A percentile compares a stretch with the other conserved stretches of the same genome.
Evolutionary conservation across 1,140 invertebrate species (phyloP).

Genomic region (Macrobrachium nipponense): DNA sequence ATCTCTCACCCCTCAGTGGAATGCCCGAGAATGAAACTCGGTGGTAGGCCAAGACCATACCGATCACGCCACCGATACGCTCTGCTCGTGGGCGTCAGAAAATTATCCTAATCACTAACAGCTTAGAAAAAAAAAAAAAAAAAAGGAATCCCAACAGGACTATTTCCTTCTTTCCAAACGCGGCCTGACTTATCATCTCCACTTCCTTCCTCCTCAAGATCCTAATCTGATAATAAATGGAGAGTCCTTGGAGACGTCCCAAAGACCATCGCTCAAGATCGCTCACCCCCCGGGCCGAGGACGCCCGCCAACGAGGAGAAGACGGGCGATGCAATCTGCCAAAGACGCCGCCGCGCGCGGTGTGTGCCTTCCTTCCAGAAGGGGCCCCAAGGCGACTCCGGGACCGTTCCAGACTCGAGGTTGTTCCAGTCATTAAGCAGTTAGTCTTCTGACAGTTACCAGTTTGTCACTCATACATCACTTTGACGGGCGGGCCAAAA

Average conservation of each 20-base stretch:
- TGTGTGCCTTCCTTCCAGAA: no score
- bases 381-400: background rate
- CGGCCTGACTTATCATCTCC: background rate
- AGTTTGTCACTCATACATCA: slow-evolving; percentile 16
- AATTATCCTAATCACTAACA: no score
- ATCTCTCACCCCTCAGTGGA: no score
- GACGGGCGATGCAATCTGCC: background rate
- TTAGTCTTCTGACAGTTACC: slow-evolving; percentile 1
- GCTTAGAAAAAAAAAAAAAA: no score
- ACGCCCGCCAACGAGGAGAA: background rate
- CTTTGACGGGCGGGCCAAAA: background rate
- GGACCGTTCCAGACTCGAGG: background rate
- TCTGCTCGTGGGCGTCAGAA: no score
- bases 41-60: no score
- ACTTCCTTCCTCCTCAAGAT: slow-evolving; percentile 23
- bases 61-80: no score
- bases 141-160: no score
- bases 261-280: slow-evolving; percentile 9
- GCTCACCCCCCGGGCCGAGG: background rate
- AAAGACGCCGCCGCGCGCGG: no score
- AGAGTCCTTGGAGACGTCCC: background rate
- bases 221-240: slow-evolving; percentile 11
- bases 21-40: no score
- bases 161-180: background rate
- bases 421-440: slow-evolving; percentile 26